These are phyloP conservation scores for Priocnemis perturbator DNA, from an alignment of 2,888 invertebrate genomes.

Conservation along the genomic window DNA sequence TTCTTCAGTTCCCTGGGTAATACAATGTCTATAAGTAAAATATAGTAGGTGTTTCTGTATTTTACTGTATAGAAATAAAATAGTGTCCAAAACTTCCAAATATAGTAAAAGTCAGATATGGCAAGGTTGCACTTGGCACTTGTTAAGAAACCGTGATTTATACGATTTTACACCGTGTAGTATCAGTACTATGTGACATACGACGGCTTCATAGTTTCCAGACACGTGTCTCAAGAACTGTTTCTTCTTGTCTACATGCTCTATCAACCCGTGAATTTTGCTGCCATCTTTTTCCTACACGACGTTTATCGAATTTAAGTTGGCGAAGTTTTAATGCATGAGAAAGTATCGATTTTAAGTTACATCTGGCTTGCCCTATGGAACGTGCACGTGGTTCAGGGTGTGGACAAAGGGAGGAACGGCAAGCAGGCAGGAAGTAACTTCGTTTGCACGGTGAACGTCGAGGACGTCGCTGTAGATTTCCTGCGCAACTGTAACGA, in stretches of 20 bases:
- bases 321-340: slow-evolving; percentile 11
- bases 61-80: slow-evolving; percentile 1
- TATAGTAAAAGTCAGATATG: too few relatives aligned
- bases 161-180: too few relatives aligned
- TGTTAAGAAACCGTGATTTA: too few relatives aligned
- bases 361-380: slow-evolving; percentile 59
- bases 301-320: neutral
- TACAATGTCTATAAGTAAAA: neutral
- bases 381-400: slow-evolving; percentile 50
- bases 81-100: too few relatives aligned
- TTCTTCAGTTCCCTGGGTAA: slow-evolving; percentile 62
- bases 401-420: slow-evolving; percentile 14
- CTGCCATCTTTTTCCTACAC: too few relatives aligned
- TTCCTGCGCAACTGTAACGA: slow-evolving; percentile 55
- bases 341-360: slow-evolving; percentile 36
- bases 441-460: slow-evolving; percentile 42
- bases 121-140: too few relatives aligned
- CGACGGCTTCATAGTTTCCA: too few relatives aligned
- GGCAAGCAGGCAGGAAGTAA: slow-evolving; percentile 16
- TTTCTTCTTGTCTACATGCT: too few relatives aligned
- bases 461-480: slow-evolving; percentile 41
- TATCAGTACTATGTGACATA: too few relatives aligned
- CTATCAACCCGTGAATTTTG: too few relatives aligned
- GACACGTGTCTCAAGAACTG: too few relatives aligned
- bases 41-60: neutral